These are phyloP conservation scores for Artibeus lituratus DNA, from an alignment of 2,797 vertebrate species.

Conservation along the genomic window DNA sequence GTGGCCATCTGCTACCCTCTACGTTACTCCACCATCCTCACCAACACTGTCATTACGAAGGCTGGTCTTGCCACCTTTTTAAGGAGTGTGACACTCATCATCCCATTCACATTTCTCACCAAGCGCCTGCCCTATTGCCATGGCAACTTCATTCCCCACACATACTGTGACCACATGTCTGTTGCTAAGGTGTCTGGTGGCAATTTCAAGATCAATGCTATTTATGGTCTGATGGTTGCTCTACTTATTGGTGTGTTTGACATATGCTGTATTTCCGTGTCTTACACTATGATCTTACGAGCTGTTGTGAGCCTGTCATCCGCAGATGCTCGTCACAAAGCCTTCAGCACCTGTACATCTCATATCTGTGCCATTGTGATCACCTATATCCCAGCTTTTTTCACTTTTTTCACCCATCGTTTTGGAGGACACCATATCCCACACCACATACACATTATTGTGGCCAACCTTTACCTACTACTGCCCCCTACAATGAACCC, in stretches of 20 bases:
- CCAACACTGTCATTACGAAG: constrained; percentile 71
- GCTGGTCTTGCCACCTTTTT: constrained; percentile 75
- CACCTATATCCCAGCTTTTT: constrained; percentile 55
- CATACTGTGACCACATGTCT: constrained; percentile 69
- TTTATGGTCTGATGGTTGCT: constrained; percentile 51
- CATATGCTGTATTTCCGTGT: background rate
- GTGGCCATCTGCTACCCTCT: constrained; percentile 84
- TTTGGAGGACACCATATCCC: constrained; percentile 55
- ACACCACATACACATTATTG: background rate
- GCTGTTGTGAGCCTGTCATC: constrained; percentile 44
- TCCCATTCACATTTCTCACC: constrained; percentile 65
- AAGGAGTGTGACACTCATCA: constrained; percentile 57
- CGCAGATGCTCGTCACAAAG: constrained; percentile 28
- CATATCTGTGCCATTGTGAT: constrained; percentile 59
- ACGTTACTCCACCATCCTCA: constrained; percentile 81
- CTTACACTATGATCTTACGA: constrained; percentile 50
- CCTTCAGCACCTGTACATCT: constrained; percentile 44
- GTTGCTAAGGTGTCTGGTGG: constrained; percentile 67
- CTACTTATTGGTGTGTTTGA: constrained; percentile 6
- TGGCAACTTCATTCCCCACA: constrained; percentile 55
- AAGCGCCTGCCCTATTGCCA: constrained; percentile 77
- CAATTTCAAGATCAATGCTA: constrained; percentile 21
- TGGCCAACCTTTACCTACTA: constrained; percentile 59
- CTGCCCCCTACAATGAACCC: constrained; percentile 63
- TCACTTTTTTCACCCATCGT: constrained; percentile 52